Evolutionary conservation across 2,797 vertebrate species (phyloP), one percentile per base, ranked within the genome.

Genomic region (Urophycis tenuis): DNA sequence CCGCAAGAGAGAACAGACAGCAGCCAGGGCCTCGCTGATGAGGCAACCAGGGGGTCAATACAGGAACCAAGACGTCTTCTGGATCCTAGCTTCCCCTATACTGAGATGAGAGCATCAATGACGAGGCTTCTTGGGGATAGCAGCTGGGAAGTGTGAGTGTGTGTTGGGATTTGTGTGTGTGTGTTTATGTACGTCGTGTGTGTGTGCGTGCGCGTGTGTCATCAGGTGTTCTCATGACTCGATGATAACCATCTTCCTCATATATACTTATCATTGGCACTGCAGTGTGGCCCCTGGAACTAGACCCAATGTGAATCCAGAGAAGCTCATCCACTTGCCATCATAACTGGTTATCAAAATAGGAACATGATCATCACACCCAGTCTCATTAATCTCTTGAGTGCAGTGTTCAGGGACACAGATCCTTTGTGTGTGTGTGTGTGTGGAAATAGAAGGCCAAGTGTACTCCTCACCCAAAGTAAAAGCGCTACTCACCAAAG

Each of bases 401-500:
- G 53, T 29, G 49, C 19, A 53, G 49, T 5, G n/a, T 60, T 34
- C 71, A 72, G 15, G 34, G 64, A 5, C 60, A n/a, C 31, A 53
- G 19, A 76, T 33, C 60, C 1, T 64, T n/a, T 29, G n/a, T 64
- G 6, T 25, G n/a, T 29, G n/a, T 49, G 14, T 49, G 15, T 49
- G 41, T 49, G 41, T 49, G 41, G 17, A 17, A 17, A 14, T 2
- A 17, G 19, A 49, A 49, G 36, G 11, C 36, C 5, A 11, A 39
- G 34, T 3, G 3, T 3, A 35, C 3, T 8, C 3, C 11, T 12
- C 8, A 6, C 11, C 45, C 45, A 49, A 49, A 49, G 45, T 49
- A 49, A 49, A 22, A 49, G 45, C 45, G 5, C 53, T 67, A 86
- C 89, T 93, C 88, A 97, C 96, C 96, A 88, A 95, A 94, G 82